Evolutionary conservation across 2,113 vertebrate species (phyloP), one percentile per base, ranked within the genome.

Genomic region (Lepus europaeus): DNA sequence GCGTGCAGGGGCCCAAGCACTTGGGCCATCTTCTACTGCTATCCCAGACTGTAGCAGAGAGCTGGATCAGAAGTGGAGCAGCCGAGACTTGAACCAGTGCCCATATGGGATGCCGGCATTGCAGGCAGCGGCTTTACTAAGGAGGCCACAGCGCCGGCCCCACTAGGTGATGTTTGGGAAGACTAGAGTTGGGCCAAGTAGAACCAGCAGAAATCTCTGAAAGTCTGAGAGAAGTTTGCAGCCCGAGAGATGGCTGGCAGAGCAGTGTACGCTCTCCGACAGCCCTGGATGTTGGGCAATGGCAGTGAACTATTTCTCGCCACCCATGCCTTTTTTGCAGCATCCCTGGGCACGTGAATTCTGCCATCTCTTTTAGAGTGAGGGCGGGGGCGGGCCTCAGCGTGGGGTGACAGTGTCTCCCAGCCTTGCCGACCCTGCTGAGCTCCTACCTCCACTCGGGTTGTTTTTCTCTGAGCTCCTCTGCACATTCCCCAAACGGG

Each of bases 281-380:
- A 25, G 59, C 51, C n/a, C 66, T 49, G 17, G 45, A 19, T 22
- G 14, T 29, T 27, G 12, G 27, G 31, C 23, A 20, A 39, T 29
- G 49, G 33, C 53, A 23, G 1, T 59, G 63, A 11, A 36, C 64
- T 29, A 8, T 73, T 61, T 64, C 68, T 23, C 20, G 27, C 73
- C 11, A 1, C 0, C 31, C 63, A 69, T 29, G 36, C 63, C 36
- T 53, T 13, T 13, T 53, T 13, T 13, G 53, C 0, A 6, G 22
- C 1, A 0, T 9, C 63, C 36, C 23, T 9, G 0, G 0, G 45
- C 29, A 0, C 7, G 73, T 27, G 49, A 45, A 23, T 82, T 61
- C 86, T 64, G 63, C 49, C 19, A 0, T 79, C 69, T 59, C 51
- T 89, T 25, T 59, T 11, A 64, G 66, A 25, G 27, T 66, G 59